Conservation (phyloP, 2,888 invertebrate genomes). For the Eucera pruinosa region DNA sequence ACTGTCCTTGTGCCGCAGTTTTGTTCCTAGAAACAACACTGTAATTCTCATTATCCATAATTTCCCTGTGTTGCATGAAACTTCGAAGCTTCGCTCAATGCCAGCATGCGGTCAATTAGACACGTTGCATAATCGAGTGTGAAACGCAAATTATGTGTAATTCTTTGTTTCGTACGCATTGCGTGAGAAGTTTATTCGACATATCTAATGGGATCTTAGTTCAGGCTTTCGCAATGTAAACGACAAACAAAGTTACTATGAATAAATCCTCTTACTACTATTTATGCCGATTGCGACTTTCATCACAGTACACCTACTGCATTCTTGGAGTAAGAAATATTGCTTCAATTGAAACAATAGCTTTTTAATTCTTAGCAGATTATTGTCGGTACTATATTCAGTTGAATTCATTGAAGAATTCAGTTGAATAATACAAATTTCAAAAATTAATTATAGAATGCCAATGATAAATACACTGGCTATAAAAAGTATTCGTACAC, state of each 20-base stretch:
- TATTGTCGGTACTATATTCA: too few species aligned
- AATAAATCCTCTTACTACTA: constrained; percentile 11
- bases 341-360: not conserved
- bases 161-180: not conserved
- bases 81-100: constrained; percentile 43
- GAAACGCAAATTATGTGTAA: constrained; percentile 27
- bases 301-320: not conserved
- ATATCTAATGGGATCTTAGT: not conserved
- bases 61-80: constrained; percentile 21
- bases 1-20: not conserved
- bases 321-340: not conserved
- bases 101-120: constrained; percentile 1
- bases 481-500: too few species aligned
- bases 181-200: not conserved
- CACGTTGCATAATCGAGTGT: constrained; percentile 15
- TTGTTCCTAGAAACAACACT: not conserved
- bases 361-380: not conserved
- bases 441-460: too few species aligned
- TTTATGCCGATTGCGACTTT: not conserved
- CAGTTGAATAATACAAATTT: too few species aligned
- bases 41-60: constrained; percentile 35
- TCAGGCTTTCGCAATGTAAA: not conserved
- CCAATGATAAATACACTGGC: too few species aligned
- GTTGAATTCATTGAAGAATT: too few species aligned
- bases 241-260: not conserved